Base-by-base conservation (phyloP, 2,888 invertebrate species). In the Scaptomyza tumidula region DNA sequence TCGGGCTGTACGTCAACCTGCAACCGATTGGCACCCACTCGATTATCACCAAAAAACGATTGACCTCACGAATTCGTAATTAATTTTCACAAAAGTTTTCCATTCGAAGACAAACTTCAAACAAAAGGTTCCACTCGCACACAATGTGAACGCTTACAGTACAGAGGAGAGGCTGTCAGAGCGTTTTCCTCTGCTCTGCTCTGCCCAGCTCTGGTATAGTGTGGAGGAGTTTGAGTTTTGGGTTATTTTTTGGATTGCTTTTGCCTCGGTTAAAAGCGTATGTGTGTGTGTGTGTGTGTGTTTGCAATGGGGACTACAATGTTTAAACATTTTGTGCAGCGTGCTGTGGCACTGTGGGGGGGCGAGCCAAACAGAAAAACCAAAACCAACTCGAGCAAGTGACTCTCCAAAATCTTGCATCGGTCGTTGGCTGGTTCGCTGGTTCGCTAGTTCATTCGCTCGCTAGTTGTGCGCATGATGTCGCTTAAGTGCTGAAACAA, bases 11-110 rank as follows among this genome's bases (percentile, higher is more conserved):
- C 43, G 60, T 52, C 54, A 50, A 50, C 50, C 50, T 50, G 50
- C 50, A 50, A 57, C 6, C 64, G 71, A 74, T 72, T 86, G 80
- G 82, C 83, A 83, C 83, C 86, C 86, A 86, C 84, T 84, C 86
- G 86, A 84, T 86, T 86, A 84, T 86, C 86, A 86, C 86, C 80
- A 82, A 87, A 88, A 85, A 84, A 87, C 89, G 87, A 88, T 89
- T 88, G 88, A 88, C 88, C 88, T 88, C 88, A 88, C 88, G 88
- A 89, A 87, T 88, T 88, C 88, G 88, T 89, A 88, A 89, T 89
- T 88, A 89, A 88, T 89, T 89, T 88, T 87, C 87, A 85, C 87
- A 88, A 86, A 88, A 79, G 85, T 83, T 83, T 83, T 83, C 83
- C 86, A 83, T 83, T 86, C 83, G 83, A 83, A 83, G 83, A 83